These are phyloP conservation scores for Drosophila truncata DNA, from an alignment of 1,140 invertebrate species.

Conservation along the genomic window DNA sequence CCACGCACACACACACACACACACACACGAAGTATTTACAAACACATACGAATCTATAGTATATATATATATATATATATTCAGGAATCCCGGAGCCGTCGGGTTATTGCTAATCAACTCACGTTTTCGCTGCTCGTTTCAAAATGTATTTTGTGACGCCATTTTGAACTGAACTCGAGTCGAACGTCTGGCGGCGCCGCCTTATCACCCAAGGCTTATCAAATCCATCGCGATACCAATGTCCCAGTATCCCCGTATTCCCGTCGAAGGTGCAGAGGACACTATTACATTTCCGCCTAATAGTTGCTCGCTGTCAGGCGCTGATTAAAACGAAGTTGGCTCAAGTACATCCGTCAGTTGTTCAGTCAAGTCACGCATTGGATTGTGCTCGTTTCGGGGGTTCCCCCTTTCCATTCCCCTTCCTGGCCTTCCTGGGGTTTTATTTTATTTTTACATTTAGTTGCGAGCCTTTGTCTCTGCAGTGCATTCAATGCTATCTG, in stretches of 20 bases:
- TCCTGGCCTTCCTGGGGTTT: not conserved
- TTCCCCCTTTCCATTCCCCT: conserved; percentile 5
- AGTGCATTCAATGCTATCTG: conserved; percentile 53
- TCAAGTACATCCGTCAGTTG: conserved; percentile 73
- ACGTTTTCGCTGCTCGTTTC: conserved; percentile 82
- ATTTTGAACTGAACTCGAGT: conserved; percentile 68
- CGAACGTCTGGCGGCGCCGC: conserved; percentile 51
- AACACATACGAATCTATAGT: not conserved
- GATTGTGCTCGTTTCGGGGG: conserved; percentile 58
- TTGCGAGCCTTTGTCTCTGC: conserved; percentile 23
- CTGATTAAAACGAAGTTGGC: conserved; percentile 79
- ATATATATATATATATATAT: conserved; percentile 2
- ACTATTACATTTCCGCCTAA: conserved; percentile 73
- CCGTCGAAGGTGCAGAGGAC: conserved; percentile 21
- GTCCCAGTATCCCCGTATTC: not conserved
- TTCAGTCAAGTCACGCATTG: conserved; percentile 75
- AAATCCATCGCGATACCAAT: conserved; percentile 62
- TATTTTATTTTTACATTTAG: conserved; percentile 41
- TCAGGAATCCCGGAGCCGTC: conserved; percentile 29
- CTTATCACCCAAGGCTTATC: conserved; percentile 78
- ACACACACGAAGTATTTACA: not conserved
- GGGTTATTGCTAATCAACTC: conserved; percentile 80
- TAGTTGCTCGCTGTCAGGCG: conserved; percentile 63
- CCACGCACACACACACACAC: conserved; percentile 15
- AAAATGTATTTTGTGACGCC: conserved; percentile 83